phyloP scores from a whole-genome alignment of 2,113 vertebrate species.

The Ploceus nigricollis region DNA sequence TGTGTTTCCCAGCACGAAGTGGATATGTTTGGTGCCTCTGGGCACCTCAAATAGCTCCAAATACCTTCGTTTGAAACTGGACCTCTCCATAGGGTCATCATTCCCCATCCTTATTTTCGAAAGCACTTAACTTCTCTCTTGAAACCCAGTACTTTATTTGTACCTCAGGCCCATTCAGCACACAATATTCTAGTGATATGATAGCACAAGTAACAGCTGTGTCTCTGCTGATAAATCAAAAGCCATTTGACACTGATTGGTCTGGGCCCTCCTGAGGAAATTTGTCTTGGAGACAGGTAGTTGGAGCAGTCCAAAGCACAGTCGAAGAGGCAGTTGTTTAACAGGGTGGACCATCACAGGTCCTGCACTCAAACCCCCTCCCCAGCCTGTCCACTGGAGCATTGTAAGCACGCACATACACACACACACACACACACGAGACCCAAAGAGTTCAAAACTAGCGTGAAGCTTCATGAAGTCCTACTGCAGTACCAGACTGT shows the following conservation, averaged over 20 bases:
- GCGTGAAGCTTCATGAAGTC: background rate
- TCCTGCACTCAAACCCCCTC: background rate
- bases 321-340: accelerated
- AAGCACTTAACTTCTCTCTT: background rate
- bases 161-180: background rate
- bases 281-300: background rate
- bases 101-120: background rate
- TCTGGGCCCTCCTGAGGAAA: background rate
- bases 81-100: background rate
- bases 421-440: background rate
- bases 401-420: too few species aligned
- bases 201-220: background rate
- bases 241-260: background rate
- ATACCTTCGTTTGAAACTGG: background rate
- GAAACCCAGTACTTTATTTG: background rate
- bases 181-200: background rate
- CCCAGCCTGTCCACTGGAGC: background rate
- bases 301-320: background rate
- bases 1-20: background rate
- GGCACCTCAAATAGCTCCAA: background rate
- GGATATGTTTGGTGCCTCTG: background rate
- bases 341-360: background rate
- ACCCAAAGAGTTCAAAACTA: background rate
- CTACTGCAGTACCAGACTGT: background rate
- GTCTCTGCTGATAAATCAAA: background rate